A percentile compares a stretch with the other conserved stretches of the same genome.
phyloP scores from a whole-genome alignment of 2,797 vertebrate species.

The Oreonectes daqikongensis region DNA sequence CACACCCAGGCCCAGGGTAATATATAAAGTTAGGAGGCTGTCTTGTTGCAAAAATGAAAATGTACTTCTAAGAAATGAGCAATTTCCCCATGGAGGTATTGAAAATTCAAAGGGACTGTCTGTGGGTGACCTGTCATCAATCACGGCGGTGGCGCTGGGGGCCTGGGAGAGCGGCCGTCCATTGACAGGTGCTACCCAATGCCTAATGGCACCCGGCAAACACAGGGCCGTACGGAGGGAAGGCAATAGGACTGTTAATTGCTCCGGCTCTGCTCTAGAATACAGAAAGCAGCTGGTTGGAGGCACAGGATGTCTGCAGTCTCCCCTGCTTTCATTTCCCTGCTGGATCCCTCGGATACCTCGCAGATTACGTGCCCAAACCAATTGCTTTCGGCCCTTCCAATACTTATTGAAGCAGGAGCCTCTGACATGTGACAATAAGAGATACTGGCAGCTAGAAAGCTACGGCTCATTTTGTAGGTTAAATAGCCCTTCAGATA shows the following conservation, averaged over 20 bases:
- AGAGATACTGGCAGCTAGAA: constrained; percentile 52
- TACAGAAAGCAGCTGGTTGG: constrained; percentile 57
- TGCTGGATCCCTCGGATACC: constrained; percentile 30
- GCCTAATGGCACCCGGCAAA: constrained; percentile 87
- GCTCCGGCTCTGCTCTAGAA: constrained; percentile 62
- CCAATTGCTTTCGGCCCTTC: constrained; percentile 60
- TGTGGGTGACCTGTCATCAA: constrained; percentile 97
- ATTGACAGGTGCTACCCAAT: constrained; percentile 86
- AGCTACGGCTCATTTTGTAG: constrained; percentile 42
- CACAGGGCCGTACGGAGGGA: constrained; percentile 73
- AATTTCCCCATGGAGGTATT: constrained; percentile 98
- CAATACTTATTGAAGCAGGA: constrained; percentile 57
- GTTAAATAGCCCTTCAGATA: constrained; percentile 43
- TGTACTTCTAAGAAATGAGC: constrained; percentile 96
- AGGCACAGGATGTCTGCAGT: background rate
- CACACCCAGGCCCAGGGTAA: constrained; percentile 85
- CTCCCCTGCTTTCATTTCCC: constrained; percentile 29
- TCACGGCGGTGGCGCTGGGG: constrained; percentile 87
- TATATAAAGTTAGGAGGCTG: constrained; percentile 90
- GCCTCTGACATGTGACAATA: constrained; percentile 54
- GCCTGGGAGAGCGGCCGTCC: constrained; percentile 77
- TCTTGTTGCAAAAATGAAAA: constrained; percentile 92
- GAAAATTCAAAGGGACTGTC: constrained; percentile 91
- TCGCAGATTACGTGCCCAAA: constrained; percentile 60
- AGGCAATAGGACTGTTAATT: constrained; percentile 81